A percentile compares a stretch with the other conserved stretches of the same genome.
Evolutionary conservation across 2,113 vertebrate species (phyloP).

Genomic region (Oryzias melastigma): DNA sequence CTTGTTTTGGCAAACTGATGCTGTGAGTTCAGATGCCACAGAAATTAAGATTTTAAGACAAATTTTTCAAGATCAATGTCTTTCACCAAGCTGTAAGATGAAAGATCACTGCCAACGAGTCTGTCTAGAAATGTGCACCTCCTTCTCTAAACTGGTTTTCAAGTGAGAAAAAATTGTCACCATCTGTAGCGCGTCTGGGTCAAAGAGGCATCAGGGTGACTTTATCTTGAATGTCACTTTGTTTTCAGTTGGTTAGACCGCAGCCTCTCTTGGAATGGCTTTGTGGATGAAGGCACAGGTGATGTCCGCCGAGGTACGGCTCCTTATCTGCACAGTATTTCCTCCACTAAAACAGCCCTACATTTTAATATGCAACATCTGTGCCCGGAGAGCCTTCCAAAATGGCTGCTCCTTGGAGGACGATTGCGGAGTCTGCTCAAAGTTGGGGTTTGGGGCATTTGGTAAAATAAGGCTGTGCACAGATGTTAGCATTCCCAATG

Average conservation of each 20-base stretch:
- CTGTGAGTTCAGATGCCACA: constrained; percentile 10
- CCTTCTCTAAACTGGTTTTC: constrained; percentile 56
- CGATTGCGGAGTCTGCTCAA: constrained; percentile 78
- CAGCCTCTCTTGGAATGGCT: constrained; percentile 76
- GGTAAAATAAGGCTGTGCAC: constrained; percentile 78
- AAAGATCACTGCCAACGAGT: not conserved
- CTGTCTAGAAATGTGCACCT: not conserved
- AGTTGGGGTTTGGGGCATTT: constrained; percentile 75
- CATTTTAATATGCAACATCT: constrained; percentile 86
- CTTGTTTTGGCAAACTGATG: constrained; percentile 6
- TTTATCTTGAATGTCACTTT: constrained; percentile 83
- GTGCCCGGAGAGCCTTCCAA: constrained; percentile 81
- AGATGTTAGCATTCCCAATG: constrained; percentile 82
- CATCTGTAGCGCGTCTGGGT: constrained; percentile 64
- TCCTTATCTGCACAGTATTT: constrained; percentile 58
- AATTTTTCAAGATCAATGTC: not conserved
- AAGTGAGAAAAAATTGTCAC: constrained; percentile 66
- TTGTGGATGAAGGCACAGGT: constrained; percentile 84
- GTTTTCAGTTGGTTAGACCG: constrained; percentile 80
- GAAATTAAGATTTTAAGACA: not conserved
- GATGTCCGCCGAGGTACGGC: constrained; percentile 73
- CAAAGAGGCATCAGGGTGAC: constrained; percentile 74
- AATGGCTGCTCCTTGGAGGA: constrained; percentile 84
- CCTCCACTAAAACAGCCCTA: constrained; percentile 72
- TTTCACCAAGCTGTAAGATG: not conserved